Evolutionary conservation across 2,888 invertebrate species (phyloP).

Genomic region (Serrognathus titanus): DNA sequence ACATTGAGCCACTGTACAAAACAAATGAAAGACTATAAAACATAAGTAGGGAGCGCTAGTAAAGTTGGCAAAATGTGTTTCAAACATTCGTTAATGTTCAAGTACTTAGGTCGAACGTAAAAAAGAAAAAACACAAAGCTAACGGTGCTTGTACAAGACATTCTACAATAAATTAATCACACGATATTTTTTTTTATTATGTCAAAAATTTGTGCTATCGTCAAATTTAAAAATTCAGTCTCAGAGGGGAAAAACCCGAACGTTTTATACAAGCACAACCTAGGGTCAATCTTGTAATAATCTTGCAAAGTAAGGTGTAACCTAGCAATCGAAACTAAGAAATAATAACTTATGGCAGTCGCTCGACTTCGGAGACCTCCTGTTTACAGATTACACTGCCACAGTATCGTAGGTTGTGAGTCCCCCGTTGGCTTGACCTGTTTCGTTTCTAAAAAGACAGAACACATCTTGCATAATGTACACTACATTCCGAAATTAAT

Average conservation of each 20-base stretch:
- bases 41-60: conserved; percentile 14
- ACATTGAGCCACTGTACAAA: conserved; percentile 45
- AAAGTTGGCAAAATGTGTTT: conserved; percentile 44
- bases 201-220: conserved; percentile 21
- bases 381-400: conserved; percentile 93
- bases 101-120: conserved; percentile 24
- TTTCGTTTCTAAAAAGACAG: conserved; percentile 74
- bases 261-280: conserved; percentile 7
- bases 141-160: conserved; percentile 29
- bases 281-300: conserved; percentile 1
- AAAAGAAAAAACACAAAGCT: conserved; percentile 20
- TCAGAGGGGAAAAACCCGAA: conserved; percentile 25
- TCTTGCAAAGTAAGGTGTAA: neutral
- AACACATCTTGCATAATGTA: neutral
- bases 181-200: conserved; percentile 14
- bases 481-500: neutral
- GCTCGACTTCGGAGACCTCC: conserved; percentile 14
- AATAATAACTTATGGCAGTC: conserved; percentile 6
- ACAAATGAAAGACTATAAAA: conserved; percentile 16
- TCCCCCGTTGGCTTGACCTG: conserved; percentile 79
- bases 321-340: neutral
- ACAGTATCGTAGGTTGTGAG: conserved; percentile 98
- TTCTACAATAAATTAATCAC: conserved; percentile 18
- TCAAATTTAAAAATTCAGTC: conserved; percentile 30
- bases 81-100: conserved; percentile 22